Evolutionary conservation across 2,113 vertebrate species (phyloP).

Genomic region (Lycaon pictus): DNA sequence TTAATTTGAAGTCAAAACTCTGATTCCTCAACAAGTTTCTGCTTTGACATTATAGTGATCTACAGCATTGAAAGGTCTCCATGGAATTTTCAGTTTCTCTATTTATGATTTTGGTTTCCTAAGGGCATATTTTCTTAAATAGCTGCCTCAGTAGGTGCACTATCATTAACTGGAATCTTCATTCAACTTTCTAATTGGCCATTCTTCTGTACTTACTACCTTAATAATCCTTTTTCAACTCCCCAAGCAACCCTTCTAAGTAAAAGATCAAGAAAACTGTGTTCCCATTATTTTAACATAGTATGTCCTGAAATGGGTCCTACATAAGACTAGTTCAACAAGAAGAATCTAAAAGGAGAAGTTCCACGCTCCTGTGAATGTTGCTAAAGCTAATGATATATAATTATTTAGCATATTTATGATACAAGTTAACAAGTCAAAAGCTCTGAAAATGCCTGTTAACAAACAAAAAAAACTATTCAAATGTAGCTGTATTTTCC

Average conservation of each 20-base stretch:
- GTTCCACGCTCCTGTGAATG: not conserved
- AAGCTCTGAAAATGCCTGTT: not conserved
- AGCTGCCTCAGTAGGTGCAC: not conserved
- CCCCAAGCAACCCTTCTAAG: not conserved
- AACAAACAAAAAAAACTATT: not conserved
- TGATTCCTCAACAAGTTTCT: not conserved
- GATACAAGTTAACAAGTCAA: not conserved
- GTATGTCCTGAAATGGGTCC: not conserved
- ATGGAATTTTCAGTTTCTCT: not conserved
- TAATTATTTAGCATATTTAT: not conserved
- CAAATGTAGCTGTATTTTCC: not conserved
- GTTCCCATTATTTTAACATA: not conserved
- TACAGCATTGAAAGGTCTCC: not conserved
- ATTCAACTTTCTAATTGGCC: not conserved
- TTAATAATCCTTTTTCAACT: not conserved
- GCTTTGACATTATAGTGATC: not conserved
- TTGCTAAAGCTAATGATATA: not conserved
- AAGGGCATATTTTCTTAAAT: not conserved
- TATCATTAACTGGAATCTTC: not conserved
- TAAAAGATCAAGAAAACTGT: not conserved
- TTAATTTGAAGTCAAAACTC: not conserved
- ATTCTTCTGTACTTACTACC: not conserved
- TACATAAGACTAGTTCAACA: not conserved
- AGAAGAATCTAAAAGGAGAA: not conserved
- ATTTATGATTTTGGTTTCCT: not conserved